Conservation (phyloP, 2,797 vertebrate genomes). For the Lithobates pipiens region DNA sequence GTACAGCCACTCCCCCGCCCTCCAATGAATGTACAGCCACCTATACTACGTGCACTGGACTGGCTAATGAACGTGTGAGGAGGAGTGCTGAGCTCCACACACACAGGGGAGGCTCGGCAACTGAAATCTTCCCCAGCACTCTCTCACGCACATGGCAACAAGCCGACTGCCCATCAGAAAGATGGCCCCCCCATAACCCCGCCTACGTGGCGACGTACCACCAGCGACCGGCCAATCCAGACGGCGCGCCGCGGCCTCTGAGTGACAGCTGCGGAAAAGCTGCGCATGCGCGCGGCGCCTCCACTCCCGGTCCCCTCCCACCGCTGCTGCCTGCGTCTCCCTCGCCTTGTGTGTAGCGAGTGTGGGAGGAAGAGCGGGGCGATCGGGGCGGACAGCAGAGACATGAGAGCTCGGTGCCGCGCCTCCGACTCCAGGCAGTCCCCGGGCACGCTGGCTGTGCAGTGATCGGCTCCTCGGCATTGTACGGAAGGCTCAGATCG, state of each 20-base stretch:
- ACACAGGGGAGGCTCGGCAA: background rate
- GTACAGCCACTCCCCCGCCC: background rate
- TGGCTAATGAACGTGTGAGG: too few relatives aligned
- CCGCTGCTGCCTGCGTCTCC: constrained; percentile 8
- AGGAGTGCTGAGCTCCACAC: background rate
- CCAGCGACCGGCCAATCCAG: background rate
- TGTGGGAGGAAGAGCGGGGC: constrained; percentile 30
- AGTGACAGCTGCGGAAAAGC: constrained; percentile 20
- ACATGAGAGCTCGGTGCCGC: constrained; percentile 46
- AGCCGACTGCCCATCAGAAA: constrained; percentile 26
- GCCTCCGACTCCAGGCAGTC: constrained; percentile 58
- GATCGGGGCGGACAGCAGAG: constrained; percentile 4
- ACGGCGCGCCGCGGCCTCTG: background rate
- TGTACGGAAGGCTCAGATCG: background rate
- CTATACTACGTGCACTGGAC: background rate
- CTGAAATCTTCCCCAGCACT: constrained; percentile 14
- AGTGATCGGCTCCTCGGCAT: constrained; percentile 6
- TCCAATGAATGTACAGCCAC: background rate
- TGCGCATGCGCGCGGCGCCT: constrained; percentile 14
- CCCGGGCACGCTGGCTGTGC: constrained; percentile 31
- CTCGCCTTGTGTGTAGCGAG: constrained; percentile 4
- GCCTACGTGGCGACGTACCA: background rate
- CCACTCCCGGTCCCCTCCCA: constrained; percentile 26
- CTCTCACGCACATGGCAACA: constrained; percentile 49
- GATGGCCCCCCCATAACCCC: background rate